Evolutionary conservation across 2,888 invertebrate species (phyloP).

Genomic region (Metallyticus violacea): DNA sequence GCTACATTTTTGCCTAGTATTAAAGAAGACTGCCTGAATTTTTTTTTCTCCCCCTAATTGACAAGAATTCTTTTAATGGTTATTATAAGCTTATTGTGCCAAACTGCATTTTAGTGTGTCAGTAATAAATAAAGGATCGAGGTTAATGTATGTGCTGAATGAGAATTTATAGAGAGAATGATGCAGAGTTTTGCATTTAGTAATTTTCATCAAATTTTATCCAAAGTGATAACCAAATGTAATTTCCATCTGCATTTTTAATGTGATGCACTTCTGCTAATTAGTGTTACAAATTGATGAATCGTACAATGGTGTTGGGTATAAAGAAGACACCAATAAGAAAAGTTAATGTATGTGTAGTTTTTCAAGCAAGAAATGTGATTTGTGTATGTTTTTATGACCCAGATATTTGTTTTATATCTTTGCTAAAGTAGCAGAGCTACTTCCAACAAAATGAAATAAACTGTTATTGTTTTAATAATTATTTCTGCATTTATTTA

Average conservation of each 20-base stretch:
- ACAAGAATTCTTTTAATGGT: background rate
- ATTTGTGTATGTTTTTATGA: constrained; percentile 11
- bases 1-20: background rate
- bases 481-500: background rate
- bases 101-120: no score
- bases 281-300: background rate
- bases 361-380: background rate
- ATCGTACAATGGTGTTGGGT: background rate
- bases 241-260: background rate
- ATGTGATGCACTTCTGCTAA: background rate
- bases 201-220: no score
- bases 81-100: background rate
- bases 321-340: background rate
- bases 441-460: background rate
- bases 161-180: no score
- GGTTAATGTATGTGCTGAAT: no score
- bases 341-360: background rate
- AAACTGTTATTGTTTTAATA: constrained; percentile 10
- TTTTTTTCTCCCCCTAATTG: background rate
- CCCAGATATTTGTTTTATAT: constrained; percentile 1
- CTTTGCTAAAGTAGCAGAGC: constrained; percentile 8
- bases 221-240: no score
- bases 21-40: background rate
- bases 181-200: no score
- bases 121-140: background rate